Conservation (phyloP, 2,888 invertebrate genomes). For the Orchesellides sinensis region DNA sequence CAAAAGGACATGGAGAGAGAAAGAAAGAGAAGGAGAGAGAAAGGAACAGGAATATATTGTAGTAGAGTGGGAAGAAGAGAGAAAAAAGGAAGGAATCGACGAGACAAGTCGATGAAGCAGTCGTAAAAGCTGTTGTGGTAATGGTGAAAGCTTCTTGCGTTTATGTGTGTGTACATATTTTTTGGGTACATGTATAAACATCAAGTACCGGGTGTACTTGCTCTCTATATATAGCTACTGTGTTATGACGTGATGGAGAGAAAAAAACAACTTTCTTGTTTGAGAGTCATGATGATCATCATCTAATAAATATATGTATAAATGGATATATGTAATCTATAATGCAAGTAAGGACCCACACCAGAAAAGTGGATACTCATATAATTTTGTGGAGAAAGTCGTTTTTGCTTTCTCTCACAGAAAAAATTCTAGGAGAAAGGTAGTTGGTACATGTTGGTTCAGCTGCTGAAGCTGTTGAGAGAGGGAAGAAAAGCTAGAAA, state of each 20-base stretch:
- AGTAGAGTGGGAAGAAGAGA: slow-evolving; percentile 3
- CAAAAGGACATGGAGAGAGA: too few relatives aligned
- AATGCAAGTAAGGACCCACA: too few relatives aligned
- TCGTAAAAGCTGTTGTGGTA: slow-evolving; percentile 65
- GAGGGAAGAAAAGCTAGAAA: slow-evolving; percentile 35
- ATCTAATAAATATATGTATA: slow-evolving; percentile 44
- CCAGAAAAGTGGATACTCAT: not conserved
- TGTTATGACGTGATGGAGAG: slow-evolving; percentile 9
- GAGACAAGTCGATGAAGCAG: slow-evolving; percentile 66
- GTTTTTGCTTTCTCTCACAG: slow-evolving; percentile 3
- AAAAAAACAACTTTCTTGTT: slow-evolving; percentile 22
- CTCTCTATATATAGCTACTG: not conserved
- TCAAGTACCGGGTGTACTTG: not conserved
- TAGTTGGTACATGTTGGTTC: not conserved
- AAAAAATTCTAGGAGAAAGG: too few relatives aligned
- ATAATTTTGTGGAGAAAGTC: slow-evolving; percentile 19
- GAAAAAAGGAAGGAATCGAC: slow-evolving; percentile 50
- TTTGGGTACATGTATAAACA: too few relatives aligned
- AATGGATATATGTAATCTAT: too few relatives aligned
- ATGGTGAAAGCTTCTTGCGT: slow-evolving; percentile 46
- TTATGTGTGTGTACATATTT: slow-evolving; percentile 22
- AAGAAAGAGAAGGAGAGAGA: not conserved
- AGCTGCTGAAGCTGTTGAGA: not conserved
- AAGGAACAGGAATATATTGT: not conserved
- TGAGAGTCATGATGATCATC: slow-evolving; percentile 48